phyloP scores from a whole-genome alignment of 1,140 invertebrate genomes.

The Drosophila sechellia region DNA sequence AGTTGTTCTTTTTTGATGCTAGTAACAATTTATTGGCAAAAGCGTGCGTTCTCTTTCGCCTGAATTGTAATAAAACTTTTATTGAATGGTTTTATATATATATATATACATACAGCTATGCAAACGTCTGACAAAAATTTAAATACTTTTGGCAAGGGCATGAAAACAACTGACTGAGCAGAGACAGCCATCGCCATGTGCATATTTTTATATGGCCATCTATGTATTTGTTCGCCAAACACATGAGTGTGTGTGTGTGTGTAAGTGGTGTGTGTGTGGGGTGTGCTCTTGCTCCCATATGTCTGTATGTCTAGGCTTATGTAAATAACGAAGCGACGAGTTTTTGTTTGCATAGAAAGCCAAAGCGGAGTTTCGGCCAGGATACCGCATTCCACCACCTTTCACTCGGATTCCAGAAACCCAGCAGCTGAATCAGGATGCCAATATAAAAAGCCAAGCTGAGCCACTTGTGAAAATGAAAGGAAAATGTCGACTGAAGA shows the following conservation, averaged over 20 bases:
- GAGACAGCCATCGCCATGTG: conserved; percentile 57
- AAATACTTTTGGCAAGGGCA: conserved; percentile 34
- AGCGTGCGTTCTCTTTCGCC: not conserved
- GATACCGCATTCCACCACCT: conserved; percentile 7
- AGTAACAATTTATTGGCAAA: not conserved
- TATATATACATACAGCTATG: no score
- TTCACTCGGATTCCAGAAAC: conserved; percentile 10
- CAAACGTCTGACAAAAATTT: conserved; percentile 28
- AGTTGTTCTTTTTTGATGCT: not conserved
- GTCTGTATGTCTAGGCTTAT: conserved; percentile 54
- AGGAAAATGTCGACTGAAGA: conserved; percentile 65
- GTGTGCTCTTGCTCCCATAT: not conserved
- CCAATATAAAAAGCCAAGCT: conserved; percentile 72
- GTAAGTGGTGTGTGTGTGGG: conserved; percentile 12
- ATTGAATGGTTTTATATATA: not conserved
- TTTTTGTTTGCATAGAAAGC: conserved; percentile 62
- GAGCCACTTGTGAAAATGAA: conserved; percentile 80
- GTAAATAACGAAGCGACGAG: conserved; percentile 68
- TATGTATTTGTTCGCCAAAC: conserved; percentile 21
- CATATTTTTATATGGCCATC: conserved; percentile 41
- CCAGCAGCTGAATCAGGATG: conserved; percentile 60
- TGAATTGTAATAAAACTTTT: not conserved
- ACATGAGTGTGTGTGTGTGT: conserved; percentile 40
- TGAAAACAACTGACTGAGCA: conserved; percentile 46
- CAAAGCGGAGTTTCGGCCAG: conserved; percentile 30